Conservation (phyloP, 2,113 vertebrate species). For the Alaudala cheleensis region DNA sequence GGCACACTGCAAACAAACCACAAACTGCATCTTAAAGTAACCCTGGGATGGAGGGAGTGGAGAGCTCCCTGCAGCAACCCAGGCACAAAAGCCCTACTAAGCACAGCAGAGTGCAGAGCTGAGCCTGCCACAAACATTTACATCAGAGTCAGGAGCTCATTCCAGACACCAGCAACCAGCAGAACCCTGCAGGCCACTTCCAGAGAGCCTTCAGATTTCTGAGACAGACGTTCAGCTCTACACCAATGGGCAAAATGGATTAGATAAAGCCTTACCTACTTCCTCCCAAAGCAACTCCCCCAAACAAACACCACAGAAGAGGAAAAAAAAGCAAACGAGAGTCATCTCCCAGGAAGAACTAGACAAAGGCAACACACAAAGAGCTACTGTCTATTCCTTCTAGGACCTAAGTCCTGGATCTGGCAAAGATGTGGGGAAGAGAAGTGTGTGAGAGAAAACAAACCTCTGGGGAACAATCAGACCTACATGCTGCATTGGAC, state of each 20-base stretch:
- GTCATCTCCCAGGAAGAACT: not conserved
- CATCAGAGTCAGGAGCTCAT: not conserved
- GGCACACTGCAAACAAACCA: not conserved
- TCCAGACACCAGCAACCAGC: not conserved
- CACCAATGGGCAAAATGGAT: not conserved
- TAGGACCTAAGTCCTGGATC: not conserved
- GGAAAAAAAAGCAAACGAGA: not conserved
- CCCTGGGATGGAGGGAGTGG: not conserved
- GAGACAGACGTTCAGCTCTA: not conserved
- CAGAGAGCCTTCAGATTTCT: not conserved
- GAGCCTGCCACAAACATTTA: not conserved
- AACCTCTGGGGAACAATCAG: not conserved
- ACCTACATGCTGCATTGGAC: not conserved
- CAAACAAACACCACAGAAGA: not conserved
- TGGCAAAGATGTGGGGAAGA: not conserved
- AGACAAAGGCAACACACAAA: not conserved
- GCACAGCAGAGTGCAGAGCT: not conserved
- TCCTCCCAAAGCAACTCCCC: not conserved
- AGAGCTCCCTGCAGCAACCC: not conserved
- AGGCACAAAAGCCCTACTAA: not conserved
- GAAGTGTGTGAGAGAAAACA: not conserved
- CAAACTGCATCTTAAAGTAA: not conserved
- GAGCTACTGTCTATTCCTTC: not conserved
- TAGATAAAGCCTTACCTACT: not conserved
- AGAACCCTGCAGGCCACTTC: not conserved